Conservation (phyloP, 2,113 vertebrate species). For the Oncorhynchus tshawytscha region DNA sequence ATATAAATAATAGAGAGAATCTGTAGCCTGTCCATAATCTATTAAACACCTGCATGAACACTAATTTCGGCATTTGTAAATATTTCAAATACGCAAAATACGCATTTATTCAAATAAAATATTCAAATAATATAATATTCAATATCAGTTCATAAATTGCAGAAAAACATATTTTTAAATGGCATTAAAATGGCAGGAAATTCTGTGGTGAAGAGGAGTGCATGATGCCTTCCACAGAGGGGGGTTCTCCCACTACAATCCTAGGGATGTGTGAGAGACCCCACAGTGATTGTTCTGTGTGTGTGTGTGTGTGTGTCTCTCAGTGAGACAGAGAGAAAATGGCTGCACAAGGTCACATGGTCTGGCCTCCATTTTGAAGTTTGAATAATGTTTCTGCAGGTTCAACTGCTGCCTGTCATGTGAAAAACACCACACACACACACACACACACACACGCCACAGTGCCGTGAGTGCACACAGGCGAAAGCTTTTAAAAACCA, state of each 20-base stretch:
- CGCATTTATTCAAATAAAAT: background rate
- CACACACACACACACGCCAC: background rate
- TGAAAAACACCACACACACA: slow-evolving; percentile 8
- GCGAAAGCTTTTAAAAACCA: slow-evolving; percentile 28
- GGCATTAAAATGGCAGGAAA: background rate
- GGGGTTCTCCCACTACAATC: background rate
- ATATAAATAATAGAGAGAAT: background rate
- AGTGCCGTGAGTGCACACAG: slow-evolving; percentile 25
- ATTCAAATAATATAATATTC: background rate
- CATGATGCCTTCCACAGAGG: background rate
- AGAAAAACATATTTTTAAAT: too few species aligned
- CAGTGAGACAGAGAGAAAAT: slow-evolving; percentile 27
- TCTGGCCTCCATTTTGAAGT: slow-evolving; percentile 56
- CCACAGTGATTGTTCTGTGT: background rate
- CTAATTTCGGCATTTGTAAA: background rate
- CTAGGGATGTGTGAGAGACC: slow-evolving; percentile 2
- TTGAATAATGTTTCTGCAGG: slow-evolving; percentile 24
- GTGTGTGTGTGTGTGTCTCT: background rate
- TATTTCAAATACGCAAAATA: background rate
- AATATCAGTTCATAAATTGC: background rate
- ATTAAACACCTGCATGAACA: background rate
- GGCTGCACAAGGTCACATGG: slow-evolving; percentile 55
- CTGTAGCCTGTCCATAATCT: background rate
- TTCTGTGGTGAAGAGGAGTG: background rate
- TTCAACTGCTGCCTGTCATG: slow-evolving; percentile 16